Conservation (phyloP, 2,113 vertebrate genomes). For the Cyanoramphus novaezelandiae region DNA sequence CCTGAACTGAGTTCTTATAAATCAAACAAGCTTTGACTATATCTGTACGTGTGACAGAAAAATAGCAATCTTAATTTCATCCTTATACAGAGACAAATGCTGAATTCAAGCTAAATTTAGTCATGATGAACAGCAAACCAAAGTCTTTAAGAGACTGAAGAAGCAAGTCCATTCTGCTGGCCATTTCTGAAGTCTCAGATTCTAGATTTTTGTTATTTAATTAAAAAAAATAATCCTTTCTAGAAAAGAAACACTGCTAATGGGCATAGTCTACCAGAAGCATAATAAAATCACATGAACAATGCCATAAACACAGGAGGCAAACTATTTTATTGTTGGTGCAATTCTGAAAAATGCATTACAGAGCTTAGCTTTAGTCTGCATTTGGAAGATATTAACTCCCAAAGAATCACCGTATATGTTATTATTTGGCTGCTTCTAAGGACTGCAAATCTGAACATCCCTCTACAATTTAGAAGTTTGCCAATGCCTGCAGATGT, state of each 20-base stretch:
- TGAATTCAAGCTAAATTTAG: background rate
- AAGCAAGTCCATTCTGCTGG: background rate
- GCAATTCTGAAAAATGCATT: slow-evolving; percentile 43
- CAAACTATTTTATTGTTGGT: slow-evolving; percentile 29
- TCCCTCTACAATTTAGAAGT: background rate
- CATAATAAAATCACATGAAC: slow-evolving; percentile 41
- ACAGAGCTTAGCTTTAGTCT: background rate
- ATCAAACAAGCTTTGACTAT: slow-evolving; percentile 42
- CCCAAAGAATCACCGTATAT: background rate
- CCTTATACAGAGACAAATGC: slow-evolving; percentile 7
- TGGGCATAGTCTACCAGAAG: background rate
- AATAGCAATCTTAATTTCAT: slow-evolving; percentile 38
- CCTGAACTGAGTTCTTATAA: background rate
- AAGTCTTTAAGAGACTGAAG: background rate
- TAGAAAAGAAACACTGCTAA: slow-evolving; percentile 23
- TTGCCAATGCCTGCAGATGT: background rate
- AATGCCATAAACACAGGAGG: background rate
- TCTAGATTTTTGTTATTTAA: background rate
- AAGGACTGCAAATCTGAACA: background rate
- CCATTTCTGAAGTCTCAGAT: slow-evolving; percentile 15
- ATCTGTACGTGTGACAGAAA: slow-evolving; percentile 21
- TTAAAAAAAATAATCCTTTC: background rate
- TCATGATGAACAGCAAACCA: slow-evolving; percentile 7
- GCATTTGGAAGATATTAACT: slow-evolving; percentile 27
- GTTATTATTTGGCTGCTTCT: slow-evolving; percentile 12